These are phyloP conservation scores for Meganola albula DNA, from an alignment of 2,888 invertebrate species.

Conservation along the genomic window DNA sequence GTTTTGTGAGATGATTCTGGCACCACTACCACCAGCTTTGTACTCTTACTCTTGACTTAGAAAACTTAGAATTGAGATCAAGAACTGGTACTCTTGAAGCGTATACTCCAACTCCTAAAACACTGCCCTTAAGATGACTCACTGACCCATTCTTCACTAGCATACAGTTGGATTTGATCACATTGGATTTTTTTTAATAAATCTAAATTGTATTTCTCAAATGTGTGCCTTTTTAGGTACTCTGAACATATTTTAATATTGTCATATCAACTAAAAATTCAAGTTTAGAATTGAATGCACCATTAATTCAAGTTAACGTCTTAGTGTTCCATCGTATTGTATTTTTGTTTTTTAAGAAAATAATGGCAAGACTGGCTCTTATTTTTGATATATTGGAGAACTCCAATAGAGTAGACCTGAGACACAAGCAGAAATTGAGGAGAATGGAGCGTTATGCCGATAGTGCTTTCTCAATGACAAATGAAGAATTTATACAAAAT, in stretches of 20 bases:
- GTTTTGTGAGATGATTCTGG: too few species aligned
- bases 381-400: neutral
- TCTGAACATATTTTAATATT: neutral
- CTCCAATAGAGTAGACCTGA: neutral
- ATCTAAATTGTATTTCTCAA: neutral
- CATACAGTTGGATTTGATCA: neutral
- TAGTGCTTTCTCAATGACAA: neutral
- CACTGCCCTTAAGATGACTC: too few species aligned
- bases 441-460: constrained; percentile 2
- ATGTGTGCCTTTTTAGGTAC: neutral
- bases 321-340: neutral
- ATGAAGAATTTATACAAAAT: constrained; percentile 1
- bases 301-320: neutral
- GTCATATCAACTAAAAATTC: neutral
- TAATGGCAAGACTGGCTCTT: constrained; percentile 1
- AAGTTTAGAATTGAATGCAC: neutral
- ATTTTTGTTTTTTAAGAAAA: neutral
- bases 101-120: too few species aligned
- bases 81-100: neutral
- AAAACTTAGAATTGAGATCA: neutral
- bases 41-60: too few species aligned
- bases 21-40: too few species aligned
- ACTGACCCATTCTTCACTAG: too few species aligned
- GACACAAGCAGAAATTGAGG: constrained; percentile 2
- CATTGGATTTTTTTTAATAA: neutral